These are phyloP conservation scores for Encarsia formosa DNA, from an alignment of 2,888 invertebrate genomes.

Conservation along the genomic window DNA sequence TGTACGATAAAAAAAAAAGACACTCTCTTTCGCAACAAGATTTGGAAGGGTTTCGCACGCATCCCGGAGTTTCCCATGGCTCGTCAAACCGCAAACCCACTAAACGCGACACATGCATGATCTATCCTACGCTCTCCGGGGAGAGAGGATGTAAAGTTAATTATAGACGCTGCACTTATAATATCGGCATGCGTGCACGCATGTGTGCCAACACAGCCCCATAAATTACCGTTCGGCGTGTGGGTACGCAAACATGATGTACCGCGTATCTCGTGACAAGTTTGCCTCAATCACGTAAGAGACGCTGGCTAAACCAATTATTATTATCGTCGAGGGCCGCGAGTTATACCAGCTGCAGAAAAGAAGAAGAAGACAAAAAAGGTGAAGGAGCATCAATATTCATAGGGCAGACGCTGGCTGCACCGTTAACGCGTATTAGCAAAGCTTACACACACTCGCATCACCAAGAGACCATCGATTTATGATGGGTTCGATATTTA, in stretches of 20 bases:
- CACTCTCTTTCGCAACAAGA: slow-evolving; percentile 10
- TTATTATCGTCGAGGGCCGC: slow-evolving; percentile 31
- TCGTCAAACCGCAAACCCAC: background rate
- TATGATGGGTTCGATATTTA: slow-evolving; percentile 23
- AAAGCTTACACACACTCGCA: background rate
- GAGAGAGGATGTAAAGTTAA: slow-evolving; percentile 17
- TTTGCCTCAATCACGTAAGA: slow-evolving; percentile 36
- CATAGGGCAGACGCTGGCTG: slow-evolving; percentile 26
- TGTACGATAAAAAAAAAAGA: too few species aligned
- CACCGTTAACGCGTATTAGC: slow-evolving; percentile 15
- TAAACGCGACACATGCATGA: background rate
- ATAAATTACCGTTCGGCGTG: slow-evolving; percentile 23
- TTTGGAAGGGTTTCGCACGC: slow-evolving; percentile 13
- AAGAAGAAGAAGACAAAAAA: slow-evolving; percentile 4
- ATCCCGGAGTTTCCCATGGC: slow-evolving; percentile 7
- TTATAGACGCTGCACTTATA: slow-evolving; percentile 13
- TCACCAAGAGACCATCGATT: slow-evolving; percentile 12
- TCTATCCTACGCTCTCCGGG: slow-evolving; percentile 7
- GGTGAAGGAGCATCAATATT: slow-evolving; percentile 34
- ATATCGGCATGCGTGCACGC: background rate
- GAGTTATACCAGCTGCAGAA: slow-evolving; percentile 1
- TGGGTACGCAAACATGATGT: slow-evolving; percentile 18
- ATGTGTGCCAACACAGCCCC: slow-evolving; percentile 1
- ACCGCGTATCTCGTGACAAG: slow-evolving; percentile 33
- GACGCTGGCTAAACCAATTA: slow-evolving; percentile 32